Base-by-base conservation (phyloP, 1,140 invertebrate genomes). In the Drosophila pseudoobscura region DNA sequence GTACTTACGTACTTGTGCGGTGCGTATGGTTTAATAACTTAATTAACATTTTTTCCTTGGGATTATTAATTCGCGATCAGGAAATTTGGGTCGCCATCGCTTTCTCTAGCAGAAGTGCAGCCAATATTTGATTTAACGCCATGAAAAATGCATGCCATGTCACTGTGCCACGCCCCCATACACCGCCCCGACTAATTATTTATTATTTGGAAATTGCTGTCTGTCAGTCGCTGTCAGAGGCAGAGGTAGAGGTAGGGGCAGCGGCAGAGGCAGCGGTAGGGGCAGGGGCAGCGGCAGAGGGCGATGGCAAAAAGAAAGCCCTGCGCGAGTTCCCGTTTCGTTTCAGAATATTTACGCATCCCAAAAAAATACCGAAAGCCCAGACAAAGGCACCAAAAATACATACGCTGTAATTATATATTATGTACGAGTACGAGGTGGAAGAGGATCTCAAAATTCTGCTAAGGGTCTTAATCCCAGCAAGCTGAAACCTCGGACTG, bases 191-290 rank as follows among this genome's bases (percentile, higher is more conserved):
- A 78, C 83, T 88, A 88, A 88, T 88, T 88, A 88, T 88, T 88
- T 88, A 88, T 88, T 88, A 88, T 88, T 88, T 88, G 83, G 83
- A 84, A 88, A 88, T 88, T 88, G 83, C 82, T 88, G 83, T 88
- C 83, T 88, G 83, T 88, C 83, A 88, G 83, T 62, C 83, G 83
- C 83, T 87, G 83, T 87, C 83, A 87, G 72, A 88, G 72, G 41
- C 55, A 43, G 57, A 11, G n/a, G 44, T 11, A 45, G 44, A 15
- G 72, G 41, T 50, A 43, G 57, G 3, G n/a, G 44, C n/a, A 45
- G 44, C 15, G 15, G 8, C 5, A 26, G 24, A 45, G 50, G 3
- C 44, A 51, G 51, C 53, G 68, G 24, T 78, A 87, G 24, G 0
- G 68, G 41, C 55, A 43, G 57, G 5, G n/a, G 44, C 11, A 45